Evolutionary conservation across 2,797 vertebrate genomes (phyloP).

Genomic region (Harpagifer antarcticus): DNA sequence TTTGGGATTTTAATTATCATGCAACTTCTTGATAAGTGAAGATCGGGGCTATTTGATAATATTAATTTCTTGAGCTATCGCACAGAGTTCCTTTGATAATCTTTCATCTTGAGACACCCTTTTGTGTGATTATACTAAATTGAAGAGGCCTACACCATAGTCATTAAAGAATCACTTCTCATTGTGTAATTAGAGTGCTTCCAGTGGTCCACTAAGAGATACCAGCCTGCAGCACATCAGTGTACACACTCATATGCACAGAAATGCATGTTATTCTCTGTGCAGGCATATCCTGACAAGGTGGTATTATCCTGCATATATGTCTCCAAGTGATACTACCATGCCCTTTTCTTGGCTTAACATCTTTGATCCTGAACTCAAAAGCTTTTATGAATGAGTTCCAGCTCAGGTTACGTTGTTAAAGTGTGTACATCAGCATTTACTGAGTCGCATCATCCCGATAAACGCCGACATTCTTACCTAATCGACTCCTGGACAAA

Average conservation of each 20-base stretch:
- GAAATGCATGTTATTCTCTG: background rate
- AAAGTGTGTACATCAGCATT: too few relatives aligned
- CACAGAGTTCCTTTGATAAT: conserved; percentile 77
- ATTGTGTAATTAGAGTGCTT: conserved; percentile 76
- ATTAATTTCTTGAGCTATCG: conserved; percentile 71
- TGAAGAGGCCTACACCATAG: conserved; percentile 78
- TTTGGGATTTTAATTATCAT: conserved; percentile 72
- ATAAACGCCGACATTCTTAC: background rate
- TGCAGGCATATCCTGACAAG: background rate
- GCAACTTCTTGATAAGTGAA: conserved; percentile 77
- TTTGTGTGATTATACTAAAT: conserved; percentile 80
- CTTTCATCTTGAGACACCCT: conserved; percentile 80
- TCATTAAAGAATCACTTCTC: conserved; percentile 83
- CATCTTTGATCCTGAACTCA: background rate
- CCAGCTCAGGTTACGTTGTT: background rate
- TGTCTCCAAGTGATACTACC: too few relatives aligned
- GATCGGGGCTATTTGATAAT: conserved; percentile 77
- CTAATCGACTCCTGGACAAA: background rate
- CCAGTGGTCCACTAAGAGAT: conserved; percentile 59
- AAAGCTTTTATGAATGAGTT: background rate
- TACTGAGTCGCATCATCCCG: background rate
- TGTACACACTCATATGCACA: background rate
- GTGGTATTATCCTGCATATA: background rate
- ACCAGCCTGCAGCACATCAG: conserved; percentile 28
- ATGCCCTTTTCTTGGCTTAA: background rate